These are phyloP conservation scores for Parthenolecanium corni DNA, from an alignment of 2,888 invertebrate species.

Conservation along the genomic window DNA sequence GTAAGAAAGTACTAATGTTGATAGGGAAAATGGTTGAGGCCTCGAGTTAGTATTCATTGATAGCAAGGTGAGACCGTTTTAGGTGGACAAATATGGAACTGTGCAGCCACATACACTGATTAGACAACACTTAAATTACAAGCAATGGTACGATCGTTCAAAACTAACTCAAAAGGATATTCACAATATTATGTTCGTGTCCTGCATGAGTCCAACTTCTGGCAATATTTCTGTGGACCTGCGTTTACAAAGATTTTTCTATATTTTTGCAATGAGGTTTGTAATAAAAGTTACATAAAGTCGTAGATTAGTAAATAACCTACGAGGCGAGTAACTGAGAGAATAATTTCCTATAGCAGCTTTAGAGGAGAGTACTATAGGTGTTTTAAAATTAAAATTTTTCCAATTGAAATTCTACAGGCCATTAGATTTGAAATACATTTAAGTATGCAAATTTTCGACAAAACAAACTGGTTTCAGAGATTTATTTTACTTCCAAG, in stretches of 20 bases:
- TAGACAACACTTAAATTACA: constrained; percentile 84
- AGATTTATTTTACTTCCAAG: no score
- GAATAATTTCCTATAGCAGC: neutral
- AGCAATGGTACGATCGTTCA: constrained; percentile 86
- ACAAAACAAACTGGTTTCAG: no score
- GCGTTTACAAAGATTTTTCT: constrained; percentile 75
- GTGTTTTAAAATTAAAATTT: no score
- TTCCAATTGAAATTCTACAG: no score
- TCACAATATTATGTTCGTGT: constrained; percentile 83
- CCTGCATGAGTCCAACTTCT: constrained; percentile 93
- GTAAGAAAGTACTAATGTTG: constrained; percentile 39
- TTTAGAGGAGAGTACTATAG: no score
- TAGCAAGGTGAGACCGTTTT: no score
- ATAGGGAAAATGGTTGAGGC: neutral
- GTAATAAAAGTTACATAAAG: constrained; percentile 31
- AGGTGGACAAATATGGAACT: constrained; percentile 79
- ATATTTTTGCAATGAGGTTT: constrained; percentile 70
- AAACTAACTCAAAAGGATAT: constrained; percentile 82
- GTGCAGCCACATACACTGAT: constrained; percentile 91
- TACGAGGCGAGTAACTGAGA: neutral
- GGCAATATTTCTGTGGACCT: constrained; percentile 90
- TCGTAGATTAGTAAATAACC: no score
- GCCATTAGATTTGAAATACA: no score
- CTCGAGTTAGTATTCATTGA: neutral
- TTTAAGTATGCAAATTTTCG: no score